Conservation (phyloP, 2,797 vertebrate species). For the Balearica regulorum region DNA sequence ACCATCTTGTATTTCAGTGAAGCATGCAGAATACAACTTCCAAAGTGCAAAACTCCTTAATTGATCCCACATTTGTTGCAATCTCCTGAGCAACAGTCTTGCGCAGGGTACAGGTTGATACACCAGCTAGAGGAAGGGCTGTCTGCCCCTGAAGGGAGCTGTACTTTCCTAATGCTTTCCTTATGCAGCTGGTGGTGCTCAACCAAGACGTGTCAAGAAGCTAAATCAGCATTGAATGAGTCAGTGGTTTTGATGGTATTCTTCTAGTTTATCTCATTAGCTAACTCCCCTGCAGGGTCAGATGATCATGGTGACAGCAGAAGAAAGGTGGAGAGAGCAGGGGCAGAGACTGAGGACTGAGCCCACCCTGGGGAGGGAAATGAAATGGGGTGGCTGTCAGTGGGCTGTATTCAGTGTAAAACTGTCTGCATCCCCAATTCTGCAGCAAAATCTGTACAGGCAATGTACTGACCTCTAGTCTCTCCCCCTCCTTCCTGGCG, state of each 20-base stretch:
- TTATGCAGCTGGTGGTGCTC: neutral
- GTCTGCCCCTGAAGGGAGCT: neutral
- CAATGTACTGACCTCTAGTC: neutral
- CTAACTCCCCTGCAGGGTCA: neutral
- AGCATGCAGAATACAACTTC: neutral
- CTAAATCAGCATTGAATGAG: neutral
- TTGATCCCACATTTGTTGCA: too few species aligned
- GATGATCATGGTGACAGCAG: neutral
- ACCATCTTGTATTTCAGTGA: neutral
- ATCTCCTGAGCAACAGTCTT: neutral
- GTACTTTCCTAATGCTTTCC: neutral
- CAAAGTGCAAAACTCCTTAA: neutral
- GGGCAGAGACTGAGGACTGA: neutral
- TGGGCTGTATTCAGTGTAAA: neutral
- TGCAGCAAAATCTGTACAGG: neutral
- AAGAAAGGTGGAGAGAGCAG: neutral
- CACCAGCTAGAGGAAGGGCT: neutral
- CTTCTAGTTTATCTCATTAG: neutral
- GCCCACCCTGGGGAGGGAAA: too few species aligned
- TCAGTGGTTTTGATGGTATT: neutral
- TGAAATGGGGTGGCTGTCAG: accelerated
- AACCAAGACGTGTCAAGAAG: accelerated
- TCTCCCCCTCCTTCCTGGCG: neutral
- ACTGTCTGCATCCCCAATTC: neutral
- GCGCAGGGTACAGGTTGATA: neutral